Base-by-base conservation (phyloP, 2,888 invertebrate species). In the Sisyra nigra region DNA sequence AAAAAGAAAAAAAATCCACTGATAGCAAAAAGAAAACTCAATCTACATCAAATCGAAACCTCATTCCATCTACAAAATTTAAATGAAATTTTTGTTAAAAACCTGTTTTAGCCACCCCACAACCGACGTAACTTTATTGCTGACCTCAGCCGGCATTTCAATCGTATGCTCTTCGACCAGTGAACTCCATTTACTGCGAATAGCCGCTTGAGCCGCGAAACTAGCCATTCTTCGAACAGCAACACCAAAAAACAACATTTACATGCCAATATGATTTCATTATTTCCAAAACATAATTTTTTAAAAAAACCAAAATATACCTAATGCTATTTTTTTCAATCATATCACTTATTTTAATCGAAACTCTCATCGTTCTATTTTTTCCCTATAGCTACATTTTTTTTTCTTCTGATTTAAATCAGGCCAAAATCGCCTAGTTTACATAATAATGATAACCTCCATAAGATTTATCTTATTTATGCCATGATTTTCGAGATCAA, bases 21-120 rank as follows among this genome's bases (percentile, higher is more conserved):
- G n/a, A n/a, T n/a, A n/a, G n/a, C n/a, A n/a, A n/a, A n/a, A n/a
- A n/a, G n/a, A n/a, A n/a, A n/a, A n/a, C n/a, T n/a, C n/a, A n/a
- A n/a, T n/a, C n/a, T n/a, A n/a, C n/a, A n/a, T n/a, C n/a, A n/a
- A n/a, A n/a, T n/a, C n/a, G n/a, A n/a, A n/a, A n/a, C n/a, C n/a
- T n/a, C n/a, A n/a, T n/a, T n/a, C n/a, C n/a, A n/a, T n/a, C n/a
- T n/a, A n/a, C n/a, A n/a, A n/a, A n/a, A n/a, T n/a, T n/a, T n/a
- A n/a, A 24, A 24, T 5, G 7, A 24, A 7, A 5, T 3, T 24
- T 24, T 33, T 8, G 11, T 11, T 18, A 18, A 18, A 38, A 40
- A 61, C 83, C 82, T 83, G 83, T 70, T 83, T 83, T 41, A 83
- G 71, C 83, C 83, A 83, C 66, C 82, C 82, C 50, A 82, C 81